Base-by-base conservation (phyloP, 2,888 invertebrate species). In the Polymixis flavicincta region DNA sequence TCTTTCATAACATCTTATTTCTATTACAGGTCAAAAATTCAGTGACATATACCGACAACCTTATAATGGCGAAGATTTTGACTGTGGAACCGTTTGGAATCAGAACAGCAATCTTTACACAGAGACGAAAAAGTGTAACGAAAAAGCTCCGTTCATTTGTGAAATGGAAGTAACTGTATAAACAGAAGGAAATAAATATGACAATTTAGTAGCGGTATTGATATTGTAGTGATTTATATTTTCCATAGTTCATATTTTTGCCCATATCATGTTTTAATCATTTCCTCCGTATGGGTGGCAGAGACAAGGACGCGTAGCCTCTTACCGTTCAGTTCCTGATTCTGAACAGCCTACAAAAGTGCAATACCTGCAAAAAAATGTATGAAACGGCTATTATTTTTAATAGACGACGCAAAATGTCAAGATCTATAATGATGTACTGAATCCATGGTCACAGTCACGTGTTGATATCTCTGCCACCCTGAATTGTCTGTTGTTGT, bases 21-120 rank as follows among this genome's bases (percentile, higher is more conserved):
- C 69, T 83, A 45, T 82, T 63, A 14, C 79, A 90, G 90, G 90
- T 71, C 80, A 88, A 25, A 88, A 85, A 66, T 70, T 86, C 11
- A 82, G 74, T n/a, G 85, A 86, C 4, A 13, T 79, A 6, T 82
- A 84, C 17, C 80, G 50, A 13, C 42, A 65, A 8, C 0, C 8
- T 0, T 79, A 76, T 4, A 48, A 71, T 11, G 0, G 1, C 0
- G 25, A 37, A 0, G 19, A 4, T 54, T 1, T 0, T 14, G 76
- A 79, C n/a, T 76, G 76, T 52, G 88, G 42, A 1, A n/a, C n/a
- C 8, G 63, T 73, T 50, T 45, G 45, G 73, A 45, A 13, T 13
- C 32, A 0, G 2, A 1, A 64, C 28, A 2, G 0, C 8, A 0
- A 0, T 52, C 55, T 77, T 3, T 73, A 52, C 14, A 77, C 76